Conservation (phyloP, 2,888 invertebrate species). For the Lepeophtheirus nordmannii region DNA sequence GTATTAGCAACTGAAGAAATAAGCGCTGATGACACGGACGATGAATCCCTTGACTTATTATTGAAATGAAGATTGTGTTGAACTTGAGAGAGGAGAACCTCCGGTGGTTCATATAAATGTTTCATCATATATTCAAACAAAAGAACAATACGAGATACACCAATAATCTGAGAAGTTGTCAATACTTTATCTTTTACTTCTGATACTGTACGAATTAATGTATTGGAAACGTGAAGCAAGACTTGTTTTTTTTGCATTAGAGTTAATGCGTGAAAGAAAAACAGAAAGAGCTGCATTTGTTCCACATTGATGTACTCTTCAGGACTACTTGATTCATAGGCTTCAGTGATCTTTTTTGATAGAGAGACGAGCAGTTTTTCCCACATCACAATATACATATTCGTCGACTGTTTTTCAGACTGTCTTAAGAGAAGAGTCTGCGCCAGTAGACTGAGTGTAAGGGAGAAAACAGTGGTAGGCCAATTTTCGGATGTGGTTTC, state of each 20-base stretch:
- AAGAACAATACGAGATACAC: conserved; percentile 55
- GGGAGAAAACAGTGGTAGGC: conserved; percentile 59
- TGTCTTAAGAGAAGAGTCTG: conserved; percentile 44
- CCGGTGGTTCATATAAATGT: conserved; percentile 82
- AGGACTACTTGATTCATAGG: conserved; percentile 31
- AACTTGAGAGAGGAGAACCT: conserved; percentile 67
- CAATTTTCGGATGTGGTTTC: conserved; percentile 36
- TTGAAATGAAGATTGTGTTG: conserved; percentile 25
- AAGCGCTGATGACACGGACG: not conserved
- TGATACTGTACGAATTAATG: conserved; percentile 12
- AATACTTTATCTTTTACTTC: conserved; percentile 24
- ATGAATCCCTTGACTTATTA: not conserved
- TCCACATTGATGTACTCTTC: conserved; percentile 72
- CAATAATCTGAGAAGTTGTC: conserved; percentile 33
- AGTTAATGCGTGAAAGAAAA: conserved; percentile 83
- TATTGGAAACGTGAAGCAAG: conserved; percentile 42
- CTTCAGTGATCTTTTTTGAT: conserved; percentile 44
- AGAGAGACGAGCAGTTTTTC: conserved; percentile 72
- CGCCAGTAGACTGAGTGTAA: conserved; percentile 64
- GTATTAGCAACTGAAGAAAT: too few relatives aligned
- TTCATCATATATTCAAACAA: conserved; percentile 86
- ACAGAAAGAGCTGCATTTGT: conserved; percentile 78
- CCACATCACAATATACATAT: conserved; percentile 79
- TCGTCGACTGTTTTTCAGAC: conserved; percentile 63
- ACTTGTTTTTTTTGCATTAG: conserved; percentile 93